Conservation (phyloP, 2,113 vertebrate genomes). For the Meles meles region DNA sequence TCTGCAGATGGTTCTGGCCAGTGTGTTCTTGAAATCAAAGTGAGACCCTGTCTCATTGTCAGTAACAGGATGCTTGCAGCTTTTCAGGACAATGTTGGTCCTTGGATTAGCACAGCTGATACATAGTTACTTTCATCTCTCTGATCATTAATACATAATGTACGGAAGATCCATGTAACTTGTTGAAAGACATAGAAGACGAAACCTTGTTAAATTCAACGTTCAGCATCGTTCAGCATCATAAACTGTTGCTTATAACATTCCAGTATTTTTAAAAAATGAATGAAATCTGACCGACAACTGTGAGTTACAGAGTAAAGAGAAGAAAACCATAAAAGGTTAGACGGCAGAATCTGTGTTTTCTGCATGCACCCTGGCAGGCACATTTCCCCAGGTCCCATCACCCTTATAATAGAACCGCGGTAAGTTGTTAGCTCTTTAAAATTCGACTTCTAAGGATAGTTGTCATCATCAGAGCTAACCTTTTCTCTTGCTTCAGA, state of each 20-base stretch:
- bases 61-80: not conserved
- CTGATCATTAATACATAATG: not conserved
- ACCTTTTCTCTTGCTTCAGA: slow-evolving; percentile 61
- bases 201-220: not conserved
- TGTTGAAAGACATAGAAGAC: not conserved
- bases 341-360: not conserved
- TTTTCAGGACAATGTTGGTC: not conserved
- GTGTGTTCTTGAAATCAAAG: not conserved
- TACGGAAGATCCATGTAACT: not conserved
- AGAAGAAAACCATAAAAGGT: not conserved
- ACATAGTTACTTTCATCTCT: not conserved
- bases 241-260: not conserved
- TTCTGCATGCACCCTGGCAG: not conserved
- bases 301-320: not conserved
- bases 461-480: slow-evolving; percentile 55
- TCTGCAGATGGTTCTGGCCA: not conserved
- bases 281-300: not conserved
- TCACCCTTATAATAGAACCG: not conserved
- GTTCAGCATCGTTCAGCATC: not conserved
- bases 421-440: slow-evolving; percentile 32
- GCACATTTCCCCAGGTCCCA: not conserved
- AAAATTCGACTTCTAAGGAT: slow-evolving; percentile 51
- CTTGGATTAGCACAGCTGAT: not conserved
- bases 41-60: not conserved
- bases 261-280: not conserved